Percentiles rank a stretch among this genome's conserved stretches.
These are phyloP conservation scores for Epizoanthus fatuus DNA, from an alignment of 92 coral and sea anemone species.

Conservation along the genomic window DNA sequence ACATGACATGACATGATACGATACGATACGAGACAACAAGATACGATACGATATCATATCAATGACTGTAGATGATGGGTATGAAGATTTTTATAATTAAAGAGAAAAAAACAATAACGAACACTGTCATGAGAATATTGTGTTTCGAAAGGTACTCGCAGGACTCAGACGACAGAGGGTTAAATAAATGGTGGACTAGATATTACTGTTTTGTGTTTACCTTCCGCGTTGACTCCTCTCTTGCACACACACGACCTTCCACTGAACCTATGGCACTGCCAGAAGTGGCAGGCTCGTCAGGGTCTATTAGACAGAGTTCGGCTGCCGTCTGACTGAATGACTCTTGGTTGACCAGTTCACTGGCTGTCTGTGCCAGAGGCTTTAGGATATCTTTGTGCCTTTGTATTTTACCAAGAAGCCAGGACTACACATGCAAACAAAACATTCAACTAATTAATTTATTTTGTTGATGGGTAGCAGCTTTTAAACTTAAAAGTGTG, in stretches of 20 bases:
- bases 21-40: too few relatives aligned
- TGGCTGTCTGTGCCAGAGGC: slow-evolving; percentile 69
- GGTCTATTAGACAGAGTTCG: slow-evolving; percentile 71
- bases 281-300: slow-evolving; percentile 1
- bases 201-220: slow-evolving; percentile 12
- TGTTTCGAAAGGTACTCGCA: too few relatives aligned
- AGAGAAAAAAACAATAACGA: too few relatives aligned
- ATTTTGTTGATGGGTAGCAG: not conserved
- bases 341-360: slow-evolving; percentile 77
- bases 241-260: not conserved
- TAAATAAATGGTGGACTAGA: not conserved
- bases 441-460: not conserved
- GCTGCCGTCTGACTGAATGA: slow-evolving; percentile 61
- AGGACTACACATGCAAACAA: slow-evolving; percentile 57
- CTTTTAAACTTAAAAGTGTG: not conserved
- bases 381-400: slow-evolving; percentile 75
- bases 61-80: too few relatives aligned
- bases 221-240: slow-evolving; percentile 33
- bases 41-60: too few relatives aligned
- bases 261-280: not conserved
- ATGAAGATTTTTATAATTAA: too few relatives aligned
- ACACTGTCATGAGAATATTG: too few relatives aligned
- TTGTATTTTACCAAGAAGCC: slow-evolving; percentile 81
- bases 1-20: too few relatives aligned
- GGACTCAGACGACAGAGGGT: not conserved